phyloP scores from a whole-genome alignment of 2,113 vertebrate genomes.

The Chaenocephalus aceratus region DNA sequence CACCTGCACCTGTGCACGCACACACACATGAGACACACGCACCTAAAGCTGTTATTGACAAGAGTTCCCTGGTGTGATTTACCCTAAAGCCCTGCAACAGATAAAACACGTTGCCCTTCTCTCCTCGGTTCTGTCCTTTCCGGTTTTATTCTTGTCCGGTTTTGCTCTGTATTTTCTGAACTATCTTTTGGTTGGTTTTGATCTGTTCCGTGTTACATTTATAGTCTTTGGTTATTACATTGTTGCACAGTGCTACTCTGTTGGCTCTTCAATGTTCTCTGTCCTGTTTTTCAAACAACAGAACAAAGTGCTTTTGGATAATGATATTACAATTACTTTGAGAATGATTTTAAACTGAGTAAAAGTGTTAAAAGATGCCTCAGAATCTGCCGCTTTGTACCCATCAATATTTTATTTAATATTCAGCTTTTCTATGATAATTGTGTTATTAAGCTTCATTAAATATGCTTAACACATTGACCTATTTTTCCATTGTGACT shows the following conservation, averaged over 20 bases:
- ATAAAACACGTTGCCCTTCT: slow-evolving; percentile 21
- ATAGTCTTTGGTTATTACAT: background rate
- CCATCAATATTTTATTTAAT: background rate
- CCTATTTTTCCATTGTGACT: background rate
- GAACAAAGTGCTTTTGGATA: slow-evolving; percentile 5
- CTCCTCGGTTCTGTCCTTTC: slow-evolving; percentile 10
- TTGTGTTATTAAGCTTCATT: background rate
- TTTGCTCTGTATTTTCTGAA: background rate
- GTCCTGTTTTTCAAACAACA: slow-evolving; percentile 12
- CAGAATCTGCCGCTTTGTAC: background rate
- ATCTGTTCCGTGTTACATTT: background rate
- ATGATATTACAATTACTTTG: background rate
- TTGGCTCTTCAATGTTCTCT: background rate
- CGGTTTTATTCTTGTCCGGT: slow-evolving; percentile 8
- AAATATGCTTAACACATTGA: background rate
- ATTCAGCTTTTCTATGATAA: background rate
- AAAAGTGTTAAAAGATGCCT: slow-evolving; percentile 5
- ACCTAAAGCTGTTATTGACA: slow-evolving; percentile 34
- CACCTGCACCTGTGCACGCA: background rate
- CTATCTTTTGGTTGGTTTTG: slow-evolving; percentile 5
- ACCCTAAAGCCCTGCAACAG: slow-evolving; percentile 19
- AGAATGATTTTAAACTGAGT: background rate
- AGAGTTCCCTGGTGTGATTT: slow-evolving; percentile 33
- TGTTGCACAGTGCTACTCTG: background rate
- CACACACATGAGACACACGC: background rate